A percentile compares a stretch with the other conserved stretches of the same genome.
These are phyloP conservation scores for Drosophila lowei DNA, from an alignment of 1,140 invertebrate species.

Conservation along the genomic window DNA sequence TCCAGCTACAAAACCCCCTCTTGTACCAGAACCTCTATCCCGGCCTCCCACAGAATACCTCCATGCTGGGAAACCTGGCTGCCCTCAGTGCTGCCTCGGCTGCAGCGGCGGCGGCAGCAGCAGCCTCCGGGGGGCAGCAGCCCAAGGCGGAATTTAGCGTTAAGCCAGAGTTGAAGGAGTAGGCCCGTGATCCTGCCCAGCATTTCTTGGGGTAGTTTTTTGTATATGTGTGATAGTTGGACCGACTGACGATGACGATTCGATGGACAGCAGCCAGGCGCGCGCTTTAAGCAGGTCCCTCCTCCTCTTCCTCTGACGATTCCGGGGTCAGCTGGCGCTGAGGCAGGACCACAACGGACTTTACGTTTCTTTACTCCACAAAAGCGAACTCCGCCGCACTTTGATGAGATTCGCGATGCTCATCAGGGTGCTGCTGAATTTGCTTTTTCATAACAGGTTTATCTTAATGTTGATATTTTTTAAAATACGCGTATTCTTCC, in stretches of 20 bases:
- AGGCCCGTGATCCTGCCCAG: conserved; percentile 17
- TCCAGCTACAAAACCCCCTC: conserved; percentile 80
- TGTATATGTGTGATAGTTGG: conserved; percentile 6
- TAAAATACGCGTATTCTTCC: neutral
- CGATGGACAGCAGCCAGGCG: conserved; percentile 27
- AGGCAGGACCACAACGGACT: conserved; percentile 21
- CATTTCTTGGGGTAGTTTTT: conserved; percentile 22
- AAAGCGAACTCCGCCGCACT: conserved; percentile 73
- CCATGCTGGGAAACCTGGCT: conserved; percentile 64
- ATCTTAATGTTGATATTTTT: conserved; percentile 4
- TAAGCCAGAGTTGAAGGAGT: conserved; percentile 76
- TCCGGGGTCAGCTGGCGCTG: neutral
- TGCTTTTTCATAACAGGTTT: conserved; percentile 49
- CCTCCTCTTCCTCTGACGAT: neutral
- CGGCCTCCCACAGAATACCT: conserved; percentile 53
- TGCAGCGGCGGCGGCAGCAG: conserved; percentile 62
- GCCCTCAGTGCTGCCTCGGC: conserved; percentile 68
- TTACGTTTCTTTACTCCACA: conserved; percentile 25
- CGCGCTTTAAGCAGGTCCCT: conserved; percentile 35
- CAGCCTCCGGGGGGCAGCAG: conserved; percentile 46
- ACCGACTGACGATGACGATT: conserved; percentile 53
- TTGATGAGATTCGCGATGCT: conserved; percentile 12
- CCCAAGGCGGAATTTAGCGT: conserved; percentile 67
- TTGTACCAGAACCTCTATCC: conserved; percentile 82
- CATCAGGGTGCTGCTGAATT: conserved; percentile 67